These are phyloP conservation scores for Achatina immaculata DNA, from an alignment of 1,140 invertebrate species.

Conservation along the genomic window DNA sequence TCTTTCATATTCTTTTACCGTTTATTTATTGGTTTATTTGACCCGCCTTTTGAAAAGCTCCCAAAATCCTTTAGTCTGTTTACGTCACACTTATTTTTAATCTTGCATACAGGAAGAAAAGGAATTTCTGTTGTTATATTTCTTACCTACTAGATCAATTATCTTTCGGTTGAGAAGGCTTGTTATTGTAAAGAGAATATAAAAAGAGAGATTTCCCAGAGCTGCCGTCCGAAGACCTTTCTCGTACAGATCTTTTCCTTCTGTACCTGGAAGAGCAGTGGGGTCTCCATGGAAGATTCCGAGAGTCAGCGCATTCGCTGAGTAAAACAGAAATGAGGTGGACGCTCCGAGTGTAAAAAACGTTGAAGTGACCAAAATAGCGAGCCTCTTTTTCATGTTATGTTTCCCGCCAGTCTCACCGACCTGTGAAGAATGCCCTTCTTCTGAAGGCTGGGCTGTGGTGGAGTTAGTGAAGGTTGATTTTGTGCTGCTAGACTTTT, in stretches of 20 bases:
- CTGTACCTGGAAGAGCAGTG: background rate
- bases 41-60: too few species aligned
- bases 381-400: background rate
- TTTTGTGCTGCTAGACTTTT: too few species aligned
- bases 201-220: background rate
- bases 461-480: too few species aligned
- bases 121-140: too few species aligned
- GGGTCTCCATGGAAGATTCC: constrained; percentile 3
- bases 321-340: background rate
- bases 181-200: background rate
- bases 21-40: too few species aligned
- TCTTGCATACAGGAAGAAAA: too few species aligned
- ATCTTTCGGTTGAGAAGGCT: background rate
- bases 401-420: background rate
- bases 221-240: constrained; percentile 1
- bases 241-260: background rate
- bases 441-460: too few species aligned
- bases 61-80: too few species aligned
- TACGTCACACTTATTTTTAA: too few species aligned
- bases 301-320: background rate
- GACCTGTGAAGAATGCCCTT: too few species aligned
- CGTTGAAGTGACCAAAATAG: background rate
- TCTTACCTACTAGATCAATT: background rate
- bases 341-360: background rate
- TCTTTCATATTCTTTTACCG: too few species aligned